phyloP scores from a whole-genome alignment of 2,113 vertebrate species.

The Callocephalon fimbriatum region DNA sequence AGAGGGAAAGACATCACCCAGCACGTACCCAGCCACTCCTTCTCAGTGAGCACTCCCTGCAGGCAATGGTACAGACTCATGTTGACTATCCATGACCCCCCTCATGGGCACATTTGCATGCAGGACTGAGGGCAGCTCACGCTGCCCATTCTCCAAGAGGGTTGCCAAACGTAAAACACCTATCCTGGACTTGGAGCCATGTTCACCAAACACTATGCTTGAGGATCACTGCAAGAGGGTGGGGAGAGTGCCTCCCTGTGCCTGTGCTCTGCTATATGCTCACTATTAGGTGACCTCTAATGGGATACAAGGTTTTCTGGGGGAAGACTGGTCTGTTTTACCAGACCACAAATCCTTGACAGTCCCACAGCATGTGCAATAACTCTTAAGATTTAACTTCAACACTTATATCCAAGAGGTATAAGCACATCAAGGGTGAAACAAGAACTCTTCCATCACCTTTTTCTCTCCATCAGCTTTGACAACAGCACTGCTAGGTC shows the following conservation, averaged over 20 bases:
- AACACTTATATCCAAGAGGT: rapidly evolving
- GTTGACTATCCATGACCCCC: rapidly evolving
- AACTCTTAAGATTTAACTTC: background rate
- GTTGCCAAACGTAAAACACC: background rate
- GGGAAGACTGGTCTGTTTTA: background rate
- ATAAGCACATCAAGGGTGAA: background rate
- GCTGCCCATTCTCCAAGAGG: background rate
- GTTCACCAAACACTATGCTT: background rate
- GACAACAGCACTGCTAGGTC: background rate
- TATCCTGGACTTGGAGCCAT: rapidly evolving
- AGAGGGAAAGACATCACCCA: background rate
- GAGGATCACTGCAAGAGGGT: background rate
- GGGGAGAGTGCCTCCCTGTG: background rate
- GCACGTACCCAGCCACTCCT: rapidly evolving
- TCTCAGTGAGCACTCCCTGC: background rate
- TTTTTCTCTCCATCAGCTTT: background rate
- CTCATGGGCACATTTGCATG: rapidly evolving
- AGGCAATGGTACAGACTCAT: rapidly evolving
- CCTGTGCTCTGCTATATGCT: background rate
- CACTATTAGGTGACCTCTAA: background rate
- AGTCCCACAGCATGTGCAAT: background rate
- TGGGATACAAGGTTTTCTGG: background rate
- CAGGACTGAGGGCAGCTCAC: background rate
- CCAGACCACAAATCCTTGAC: background rate
- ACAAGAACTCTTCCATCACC: background rate